Conservation (phyloP, 2,888 invertebrate genomes). For the Stenoptilia bipunctidactyla region DNA sequence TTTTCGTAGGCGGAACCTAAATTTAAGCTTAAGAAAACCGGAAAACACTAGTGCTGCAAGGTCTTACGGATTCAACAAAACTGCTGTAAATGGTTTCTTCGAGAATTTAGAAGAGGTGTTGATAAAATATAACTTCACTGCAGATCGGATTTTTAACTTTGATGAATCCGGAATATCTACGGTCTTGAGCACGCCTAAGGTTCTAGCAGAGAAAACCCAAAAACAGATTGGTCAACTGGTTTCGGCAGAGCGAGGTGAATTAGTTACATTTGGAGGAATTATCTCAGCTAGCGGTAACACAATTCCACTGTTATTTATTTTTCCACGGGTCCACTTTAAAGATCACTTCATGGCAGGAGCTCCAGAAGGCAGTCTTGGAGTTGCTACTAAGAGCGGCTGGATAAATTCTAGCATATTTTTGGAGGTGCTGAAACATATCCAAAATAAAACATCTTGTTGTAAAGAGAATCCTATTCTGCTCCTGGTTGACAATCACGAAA, state of each 20-base stretch:
- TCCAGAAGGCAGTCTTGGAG: constrained; percentile 15
- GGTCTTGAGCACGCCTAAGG: constrained; percentile 1
- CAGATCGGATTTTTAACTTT: constrained; percentile 6
- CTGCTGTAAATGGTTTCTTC: constrained; percentile 1
- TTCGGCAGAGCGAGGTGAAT: constrained; percentile 28
- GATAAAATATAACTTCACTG: constrained; percentile 1
- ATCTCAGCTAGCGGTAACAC: constrained; percentile 24
- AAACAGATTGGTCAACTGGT: constrained; percentile 25
- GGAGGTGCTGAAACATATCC: constrained; percentile 4
- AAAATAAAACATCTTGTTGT: constrained; percentile 5
- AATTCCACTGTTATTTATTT: constrained; percentile 27
- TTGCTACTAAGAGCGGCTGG: constrained; percentile 16
- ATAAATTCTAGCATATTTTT: constrained; percentile 15
- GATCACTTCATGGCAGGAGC: constrained; percentile 17
- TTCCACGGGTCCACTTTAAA: constrained; percentile 19
- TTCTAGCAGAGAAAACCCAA: constrained; percentile 1
- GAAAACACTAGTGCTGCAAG: constrained; percentile 10
- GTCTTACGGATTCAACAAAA: constrained; percentile 6
- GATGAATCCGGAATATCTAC: constrained; percentile 7
- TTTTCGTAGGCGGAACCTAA: constrained; percentile 6
- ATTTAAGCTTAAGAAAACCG: constrained; percentile 11
- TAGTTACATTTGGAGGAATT: constrained; percentile 30
- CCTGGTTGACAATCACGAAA: constrained; percentile 15
- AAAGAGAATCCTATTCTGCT: constrained; percentile 16
- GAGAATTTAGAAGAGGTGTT: not conserved